Evolutionary conservation across 2,113 vertebrate species (phyloP).

Genomic region (Carollia perspicillata): DNA sequence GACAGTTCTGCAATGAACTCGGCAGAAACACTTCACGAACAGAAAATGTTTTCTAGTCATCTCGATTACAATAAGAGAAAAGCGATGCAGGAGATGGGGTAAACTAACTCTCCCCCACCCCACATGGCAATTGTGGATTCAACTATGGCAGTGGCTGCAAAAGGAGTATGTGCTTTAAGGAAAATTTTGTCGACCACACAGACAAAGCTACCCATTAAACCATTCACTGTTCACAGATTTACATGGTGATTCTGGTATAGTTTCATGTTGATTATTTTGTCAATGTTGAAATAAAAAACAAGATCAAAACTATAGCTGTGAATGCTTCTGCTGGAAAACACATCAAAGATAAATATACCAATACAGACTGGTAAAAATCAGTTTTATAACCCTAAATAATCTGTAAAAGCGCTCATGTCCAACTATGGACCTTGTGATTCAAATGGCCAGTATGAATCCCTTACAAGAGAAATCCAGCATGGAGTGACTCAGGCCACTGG

Average conservation of each 20-base stretch:
- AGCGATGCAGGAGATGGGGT: not conserved
- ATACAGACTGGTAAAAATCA: not conserved
- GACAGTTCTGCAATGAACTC: not conserved
- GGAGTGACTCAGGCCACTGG: not conserved
- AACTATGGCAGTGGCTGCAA: not conserved
- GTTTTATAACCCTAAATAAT: not conserved
- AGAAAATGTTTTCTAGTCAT: not conserved
- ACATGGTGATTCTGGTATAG: not conserved
- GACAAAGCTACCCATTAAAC: not conserved
- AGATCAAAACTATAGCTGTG: not conserved
- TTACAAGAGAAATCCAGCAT: not conserved
- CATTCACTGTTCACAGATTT: not conserved
- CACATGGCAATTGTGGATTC: not conserved
- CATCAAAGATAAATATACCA: not conserved
- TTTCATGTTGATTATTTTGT: not conserved
- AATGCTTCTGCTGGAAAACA: not conserved
- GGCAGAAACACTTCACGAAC: not conserved
- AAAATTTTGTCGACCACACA: not conserved
- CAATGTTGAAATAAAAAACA: not conserved
- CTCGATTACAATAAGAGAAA: not conserved
- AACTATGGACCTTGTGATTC: not conserved
- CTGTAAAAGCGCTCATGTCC: not conserved
- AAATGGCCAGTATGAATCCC: not conserved
- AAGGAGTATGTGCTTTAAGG: not conserved
- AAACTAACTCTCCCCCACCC: not conserved